Evolutionary conservation across 2,113 vertebrate species (phyloP), one percentile per base, ranked within the genome.

Genomic region (Himantopus leucocephalus): DNA sequence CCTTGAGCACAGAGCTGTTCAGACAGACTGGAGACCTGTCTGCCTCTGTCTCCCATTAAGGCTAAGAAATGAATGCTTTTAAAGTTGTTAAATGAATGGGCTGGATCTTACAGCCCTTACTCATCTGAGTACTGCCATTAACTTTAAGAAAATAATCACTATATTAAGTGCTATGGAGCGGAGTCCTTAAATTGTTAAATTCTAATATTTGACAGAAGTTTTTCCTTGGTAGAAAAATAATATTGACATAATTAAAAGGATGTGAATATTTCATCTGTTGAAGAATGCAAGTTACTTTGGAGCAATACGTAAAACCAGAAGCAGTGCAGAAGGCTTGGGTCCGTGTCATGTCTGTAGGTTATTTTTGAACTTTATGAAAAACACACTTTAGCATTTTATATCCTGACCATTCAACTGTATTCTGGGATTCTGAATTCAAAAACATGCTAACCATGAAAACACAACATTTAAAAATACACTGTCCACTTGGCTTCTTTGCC

Each of bases 321-420:
- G 97, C 85, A 92, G 92, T 7, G 14, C 39, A 87, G 73, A 87
- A 78, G 53, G 71, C 95, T 96, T 87, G 85, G 94, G 92, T 89
- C 95, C 7, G 0, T 95, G 75, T 97, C 94, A 91, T 79, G 96
- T 92, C 94, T 97, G 92, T 92, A 93, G 96, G 94, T 97, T 98
- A 97, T 98, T 98, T 97, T 97, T 97, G 94, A 97, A 94, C 89
- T 96, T 97, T 90, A 98, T 97, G 98, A 97, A 97, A 98, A 98
- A 97, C 98, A 98, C 85, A 94, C 91, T 96, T 96, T 66, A 85
- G 88, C 91, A 96, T 55, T 77, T 85, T 96, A 70, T 92, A 84
- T 97, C 95, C 92, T 97, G 92, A 97, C 93, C 92, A 91, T 97
- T 91, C 77, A 84, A 41, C 88, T 71, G 9, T 92, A 73, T 94